Evolutionary conservation across 2,113 vertebrate species (phyloP).

Genomic region (Mesocricetus auratus): DNA sequence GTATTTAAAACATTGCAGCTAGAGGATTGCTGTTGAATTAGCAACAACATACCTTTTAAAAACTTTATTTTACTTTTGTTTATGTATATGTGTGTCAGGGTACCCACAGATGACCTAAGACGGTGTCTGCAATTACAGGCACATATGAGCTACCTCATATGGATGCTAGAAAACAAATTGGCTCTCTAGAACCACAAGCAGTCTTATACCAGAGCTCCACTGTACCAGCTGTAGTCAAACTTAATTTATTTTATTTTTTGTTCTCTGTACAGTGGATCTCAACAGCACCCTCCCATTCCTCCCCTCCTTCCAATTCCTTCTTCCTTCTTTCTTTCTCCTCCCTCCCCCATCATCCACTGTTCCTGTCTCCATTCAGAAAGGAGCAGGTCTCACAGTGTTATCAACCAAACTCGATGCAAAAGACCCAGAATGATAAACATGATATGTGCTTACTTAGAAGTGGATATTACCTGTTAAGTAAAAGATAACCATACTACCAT

Average conservation of each 20-base stretch:
- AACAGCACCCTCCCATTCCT: not conserved
- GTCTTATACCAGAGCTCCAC: not conserved
- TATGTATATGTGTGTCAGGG: not conserved
- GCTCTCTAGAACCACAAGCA: too few relatives aligned
- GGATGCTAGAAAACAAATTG: not conserved
- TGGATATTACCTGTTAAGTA: not conserved
- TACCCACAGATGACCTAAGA: not conserved
- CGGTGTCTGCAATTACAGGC: not conserved
- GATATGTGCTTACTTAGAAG: not conserved
- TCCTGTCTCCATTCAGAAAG: not conserved
- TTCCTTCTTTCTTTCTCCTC: not conserved
- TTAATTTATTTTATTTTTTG: not conserved
- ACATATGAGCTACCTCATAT: not conserved
- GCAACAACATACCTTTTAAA: not conserved
- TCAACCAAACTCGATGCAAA: not conserved
- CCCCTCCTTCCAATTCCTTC: not conserved
- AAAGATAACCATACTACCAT: not conserved
- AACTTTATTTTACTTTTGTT: not conserved
- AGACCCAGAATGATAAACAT: not conserved
- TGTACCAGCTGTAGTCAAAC: not conserved
- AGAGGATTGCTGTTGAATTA: not conserved
- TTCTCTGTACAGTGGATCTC: not conserved
- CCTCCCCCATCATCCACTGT: not conserved
- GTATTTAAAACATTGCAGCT: not conserved
- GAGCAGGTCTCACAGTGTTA: not conserved